Percentiles rank a stretch among this genome's conserved stretches.
These are phyloP conservation scores for Tipula unca DNA, from an alignment of 2,888 invertebrate species.

Conservation along the genomic window DNA sequence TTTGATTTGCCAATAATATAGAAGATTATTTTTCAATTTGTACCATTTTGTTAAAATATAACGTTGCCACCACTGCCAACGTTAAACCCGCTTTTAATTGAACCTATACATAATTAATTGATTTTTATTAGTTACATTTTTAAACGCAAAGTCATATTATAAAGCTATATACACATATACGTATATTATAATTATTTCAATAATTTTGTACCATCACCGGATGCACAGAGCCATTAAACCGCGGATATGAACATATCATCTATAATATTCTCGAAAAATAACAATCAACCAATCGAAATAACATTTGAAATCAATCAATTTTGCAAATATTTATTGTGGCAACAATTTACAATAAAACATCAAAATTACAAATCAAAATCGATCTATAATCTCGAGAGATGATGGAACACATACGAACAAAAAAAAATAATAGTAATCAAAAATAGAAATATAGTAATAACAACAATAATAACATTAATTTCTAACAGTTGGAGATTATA, in stretches of 20 bases:
- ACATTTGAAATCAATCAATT: not conserved
- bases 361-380: constrained; percentile 4
- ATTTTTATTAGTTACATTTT: not conserved
- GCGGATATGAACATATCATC: not conserved
- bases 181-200: not conserved
- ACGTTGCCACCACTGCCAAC: too few species aligned
- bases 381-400: not conserved
- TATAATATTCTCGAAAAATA: not conserved
- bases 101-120: too few species aligned
- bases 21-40: too few species aligned
- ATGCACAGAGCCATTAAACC: not conserved
- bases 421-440: not conserved
- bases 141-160: not conserved
- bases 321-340: not conserved
- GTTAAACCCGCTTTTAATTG: too few species aligned
- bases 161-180: too few species aligned
- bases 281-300: not conserved
- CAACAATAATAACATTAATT: not conserved
- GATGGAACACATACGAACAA: not conserved
- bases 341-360: not conserved
- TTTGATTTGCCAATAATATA: too few species aligned
- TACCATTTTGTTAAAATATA: too few species aligned
- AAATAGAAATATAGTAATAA: not conserved
- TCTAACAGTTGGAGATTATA: constrained; percentile 4
- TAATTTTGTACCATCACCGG: not conserved